Conservation (phyloP, 2,113 vertebrate species). For the Podarcis raffonei region DNA sequence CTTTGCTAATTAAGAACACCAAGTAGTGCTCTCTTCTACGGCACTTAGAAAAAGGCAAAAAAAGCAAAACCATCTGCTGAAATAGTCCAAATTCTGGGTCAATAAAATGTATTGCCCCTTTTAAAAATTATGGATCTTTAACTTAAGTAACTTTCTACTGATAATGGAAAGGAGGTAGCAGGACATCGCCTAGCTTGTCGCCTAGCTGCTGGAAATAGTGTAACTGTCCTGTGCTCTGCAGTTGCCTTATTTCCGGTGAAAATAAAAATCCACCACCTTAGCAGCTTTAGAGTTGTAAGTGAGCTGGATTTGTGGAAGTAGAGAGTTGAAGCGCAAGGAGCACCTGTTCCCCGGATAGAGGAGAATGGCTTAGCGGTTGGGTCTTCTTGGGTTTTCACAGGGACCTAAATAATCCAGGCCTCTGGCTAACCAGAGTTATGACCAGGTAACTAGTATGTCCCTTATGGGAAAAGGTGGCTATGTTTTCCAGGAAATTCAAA, state of each 20-base stretch:
- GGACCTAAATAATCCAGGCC: no score
- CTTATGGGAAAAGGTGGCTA: no score
- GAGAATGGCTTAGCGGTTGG: no score
- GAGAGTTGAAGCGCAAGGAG: no score
- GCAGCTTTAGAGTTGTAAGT: not conserved
- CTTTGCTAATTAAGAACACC: not conserved
- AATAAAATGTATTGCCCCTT: not conserved
- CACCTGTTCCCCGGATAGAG: no score
- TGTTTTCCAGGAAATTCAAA: no score
- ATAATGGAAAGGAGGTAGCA: not conserved
- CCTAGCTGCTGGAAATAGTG: not conserved
- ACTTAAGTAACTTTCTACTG: not conserved
- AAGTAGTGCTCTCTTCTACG: not conserved
- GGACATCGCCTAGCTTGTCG: not conserved
- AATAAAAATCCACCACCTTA: not conserved
- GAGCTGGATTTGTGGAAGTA: no score
- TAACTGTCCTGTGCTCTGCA: not conserved
- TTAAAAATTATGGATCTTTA: not conserved
- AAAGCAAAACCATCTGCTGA: not conserved
- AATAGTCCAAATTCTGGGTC: not conserved
- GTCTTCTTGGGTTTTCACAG: no score
- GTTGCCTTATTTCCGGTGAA: no score
- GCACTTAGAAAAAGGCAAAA: no score
- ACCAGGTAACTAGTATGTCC: no score
- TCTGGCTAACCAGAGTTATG: no score